Conservation (phyloP, 2,113 vertebrate genomes). For the Thymallus thymallus region DNA sequence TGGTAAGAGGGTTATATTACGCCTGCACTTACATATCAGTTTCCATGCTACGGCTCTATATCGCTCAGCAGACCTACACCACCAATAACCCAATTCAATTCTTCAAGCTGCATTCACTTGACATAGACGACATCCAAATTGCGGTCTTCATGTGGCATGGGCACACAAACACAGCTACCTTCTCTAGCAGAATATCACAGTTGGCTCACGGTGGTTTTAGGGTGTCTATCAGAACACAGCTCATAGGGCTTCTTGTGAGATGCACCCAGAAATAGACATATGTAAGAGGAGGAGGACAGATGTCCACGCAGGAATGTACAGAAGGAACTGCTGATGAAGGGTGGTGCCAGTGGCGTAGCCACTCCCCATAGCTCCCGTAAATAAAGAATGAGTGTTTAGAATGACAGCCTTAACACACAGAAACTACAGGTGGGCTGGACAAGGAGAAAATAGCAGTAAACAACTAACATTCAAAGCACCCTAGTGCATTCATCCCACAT, state of each 20-base stretch:
- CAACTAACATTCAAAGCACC: background rate
- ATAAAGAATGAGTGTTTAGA: conserved; percentile 50
- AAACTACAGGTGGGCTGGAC: background rate
- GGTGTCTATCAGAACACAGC: conserved; percentile 37
- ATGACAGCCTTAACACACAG: conserved; percentile 30
- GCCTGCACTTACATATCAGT: conserved; percentile 39
- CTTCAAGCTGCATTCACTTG: conserved; percentile 13
- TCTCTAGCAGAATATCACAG: background rate
- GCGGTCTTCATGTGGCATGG: background rate
- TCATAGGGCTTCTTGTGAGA: conserved; percentile 46
- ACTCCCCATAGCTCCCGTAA: background rate
- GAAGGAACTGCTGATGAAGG: conserved; percentile 43
- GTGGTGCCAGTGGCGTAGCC: conserved; percentile 26
- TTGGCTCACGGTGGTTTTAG: conserved; percentile 12
- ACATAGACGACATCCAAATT: conserved; percentile 5
- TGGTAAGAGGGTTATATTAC: conserved; percentile 82
- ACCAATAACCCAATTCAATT: conserved; percentile 1
- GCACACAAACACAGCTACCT: background rate
- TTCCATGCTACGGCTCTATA: conserved; percentile 3
- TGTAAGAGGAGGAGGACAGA: conserved; percentile 71
- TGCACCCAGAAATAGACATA: conserved; percentile 69
- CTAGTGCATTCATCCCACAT: background rate
- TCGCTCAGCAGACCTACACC: conserved; percentile 24
- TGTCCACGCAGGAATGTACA: conserved; percentile 64
- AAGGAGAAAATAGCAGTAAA: background rate